Percentiles rank a stretch among this genome's conserved stretches.
phyloP scores from a whole-genome alignment of 2,113 vertebrate species.

The Lichenostomus cassidix region DNA sequence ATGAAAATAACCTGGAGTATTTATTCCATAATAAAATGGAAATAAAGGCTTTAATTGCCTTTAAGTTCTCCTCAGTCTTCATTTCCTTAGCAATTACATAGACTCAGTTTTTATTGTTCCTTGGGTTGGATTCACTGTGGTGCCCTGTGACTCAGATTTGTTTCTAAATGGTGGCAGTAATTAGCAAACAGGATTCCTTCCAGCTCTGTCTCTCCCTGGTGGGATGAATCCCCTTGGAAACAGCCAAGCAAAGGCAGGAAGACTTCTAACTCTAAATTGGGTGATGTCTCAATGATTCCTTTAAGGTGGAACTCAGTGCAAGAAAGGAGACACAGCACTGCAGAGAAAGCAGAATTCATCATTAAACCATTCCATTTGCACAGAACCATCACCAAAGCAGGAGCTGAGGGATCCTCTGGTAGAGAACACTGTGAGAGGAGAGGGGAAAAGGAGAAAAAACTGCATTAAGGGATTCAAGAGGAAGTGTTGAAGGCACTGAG shows the following conservation, averaged over 20 bases:
- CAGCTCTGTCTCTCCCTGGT: not conserved
- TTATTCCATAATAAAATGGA: constrained; percentile 33
- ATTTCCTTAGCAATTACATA: constrained; percentile 18
- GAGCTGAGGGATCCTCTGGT: not conserved
- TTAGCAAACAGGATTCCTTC: not conserved
- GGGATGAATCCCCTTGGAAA: not conserved
- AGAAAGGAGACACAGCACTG: not conserved
- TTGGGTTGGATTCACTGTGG: not conserved
- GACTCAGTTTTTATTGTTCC: constrained; percentile 6
- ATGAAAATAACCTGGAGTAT: constrained; percentile 47
- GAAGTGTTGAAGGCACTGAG: fast-evolving
- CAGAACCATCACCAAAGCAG: not conserved
- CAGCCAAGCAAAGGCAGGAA: not conserved
- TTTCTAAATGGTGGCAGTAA: constrained; percentile 14
- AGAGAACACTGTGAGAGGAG: not conserved
- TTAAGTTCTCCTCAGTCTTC: constrained; percentile 26
- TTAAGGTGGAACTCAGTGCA: not conserved
- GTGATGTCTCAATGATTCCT: not conserved
- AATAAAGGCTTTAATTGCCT: constrained; percentile 63
- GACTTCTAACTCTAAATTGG: not conserved
- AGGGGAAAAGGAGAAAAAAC: not conserved
- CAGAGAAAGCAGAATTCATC: not conserved
- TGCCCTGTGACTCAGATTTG: not conserved
- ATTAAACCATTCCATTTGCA: fast-evolving
- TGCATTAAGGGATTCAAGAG: not conserved